phyloP scores from a whole-genome alignment of 2,113 vertebrate genomes.

The Calonectris borealis region DNA sequence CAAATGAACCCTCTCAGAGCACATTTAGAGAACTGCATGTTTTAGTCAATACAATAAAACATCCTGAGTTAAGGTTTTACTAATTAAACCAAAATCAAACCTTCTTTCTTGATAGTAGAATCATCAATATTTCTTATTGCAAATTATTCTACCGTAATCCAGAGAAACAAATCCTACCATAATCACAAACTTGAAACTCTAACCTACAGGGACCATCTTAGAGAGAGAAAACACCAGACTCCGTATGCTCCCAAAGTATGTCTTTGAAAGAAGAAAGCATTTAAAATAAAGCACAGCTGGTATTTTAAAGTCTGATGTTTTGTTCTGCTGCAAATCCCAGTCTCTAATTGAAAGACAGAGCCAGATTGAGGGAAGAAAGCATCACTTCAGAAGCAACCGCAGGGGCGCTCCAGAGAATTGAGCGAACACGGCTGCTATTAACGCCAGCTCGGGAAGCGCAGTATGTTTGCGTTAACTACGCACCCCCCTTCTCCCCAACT shows the following conservation, averaged over 20 bases:
- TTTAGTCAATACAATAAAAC: fast-evolving
- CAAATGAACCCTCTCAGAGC: fast-evolving
- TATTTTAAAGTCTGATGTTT: neutral
- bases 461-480: fast-evolving
- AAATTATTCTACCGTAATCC: neutral
- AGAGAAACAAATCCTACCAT: neutral
- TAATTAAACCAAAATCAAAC: neutral
- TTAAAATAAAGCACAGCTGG: neutral
- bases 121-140: too few species aligned
- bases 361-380: neutral
- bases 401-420: neutral
- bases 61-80: neutral
- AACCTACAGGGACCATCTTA: neutral
- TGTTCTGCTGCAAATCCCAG: neutral
- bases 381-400: neutral
- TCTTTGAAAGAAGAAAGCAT: neutral
- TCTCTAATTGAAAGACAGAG: neutral
- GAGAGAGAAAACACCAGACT: neutral
- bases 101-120: too few species aligned
- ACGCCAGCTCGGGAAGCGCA: neutral
- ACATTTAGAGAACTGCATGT: fast-evolving
- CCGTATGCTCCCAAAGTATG: fast-evolving
- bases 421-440: neutral
- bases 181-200: neutral
- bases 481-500: neutral